Percentiles rank a stretch among this genome's conserved stretches.
These are phyloP conservation scores for Oscheius sp. DNA, from an alignment of 2,888 invertebrate species.

Conservation along the genomic window DNA sequence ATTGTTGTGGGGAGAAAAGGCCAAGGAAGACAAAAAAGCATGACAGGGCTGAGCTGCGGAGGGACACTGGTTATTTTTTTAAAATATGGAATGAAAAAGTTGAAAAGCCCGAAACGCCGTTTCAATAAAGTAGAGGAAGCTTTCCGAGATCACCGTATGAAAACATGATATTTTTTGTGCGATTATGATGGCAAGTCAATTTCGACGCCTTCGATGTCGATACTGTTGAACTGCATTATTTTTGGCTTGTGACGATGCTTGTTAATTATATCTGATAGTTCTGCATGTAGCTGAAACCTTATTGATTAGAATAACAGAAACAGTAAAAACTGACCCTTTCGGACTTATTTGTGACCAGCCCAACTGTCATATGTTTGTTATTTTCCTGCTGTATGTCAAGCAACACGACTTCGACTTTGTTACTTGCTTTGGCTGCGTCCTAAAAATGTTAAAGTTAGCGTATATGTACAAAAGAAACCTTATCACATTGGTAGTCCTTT, in stretches of 20 bases:
- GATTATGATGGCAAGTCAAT: conserved; percentile 64
- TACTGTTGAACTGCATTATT: conserved; percentile 72
- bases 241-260: conserved; percentile 71
- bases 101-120: not conserved
- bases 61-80: not conserved
- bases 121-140: conserved; percentile 2
- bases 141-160: conserved; percentile 14
- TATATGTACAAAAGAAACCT: conserved; percentile 4
- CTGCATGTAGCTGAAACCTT: conserved; percentile 59
- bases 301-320: not conserved
- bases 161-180: not conserved
- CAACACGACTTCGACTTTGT: conserved; percentile 46
- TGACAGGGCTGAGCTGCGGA: conserved; percentile 18
- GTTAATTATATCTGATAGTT: conserved; percentile 66
- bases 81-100: conserved; percentile 17
- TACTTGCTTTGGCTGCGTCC: conserved; percentile 31
- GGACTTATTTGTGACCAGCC: conserved; percentile 45
- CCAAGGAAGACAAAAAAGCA: conserved; percentile 16
- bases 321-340: conserved; percentile 15
- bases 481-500: conserved; percentile 48
- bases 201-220: conserved; percentile 72
- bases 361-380: conserved; percentile 47
- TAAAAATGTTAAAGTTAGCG: conserved; percentile 1
- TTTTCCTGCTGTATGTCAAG: conserved; percentile 47
- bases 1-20: too few relatives aligned